These are phyloP conservation scores for Pseudomugil gertrudae DNA, from an alignment of 2,797 vertebrate species.

Conservation along the genomic window DNA sequence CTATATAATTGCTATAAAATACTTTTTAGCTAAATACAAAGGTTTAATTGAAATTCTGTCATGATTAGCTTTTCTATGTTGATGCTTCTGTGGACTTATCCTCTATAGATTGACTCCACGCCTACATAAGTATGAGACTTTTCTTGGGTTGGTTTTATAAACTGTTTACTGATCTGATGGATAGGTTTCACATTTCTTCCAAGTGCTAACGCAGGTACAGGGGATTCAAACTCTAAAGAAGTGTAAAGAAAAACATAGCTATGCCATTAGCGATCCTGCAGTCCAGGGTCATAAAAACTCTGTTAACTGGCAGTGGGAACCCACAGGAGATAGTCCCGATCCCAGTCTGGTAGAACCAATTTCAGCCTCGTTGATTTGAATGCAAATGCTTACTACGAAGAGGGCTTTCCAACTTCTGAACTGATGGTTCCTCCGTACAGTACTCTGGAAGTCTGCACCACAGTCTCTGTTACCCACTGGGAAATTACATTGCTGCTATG, in stretches of 20 bases:
- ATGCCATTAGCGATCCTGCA: constrained; percentile 61
- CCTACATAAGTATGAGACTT: constrained; percentile 42
- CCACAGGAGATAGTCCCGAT: constrained; percentile 78
- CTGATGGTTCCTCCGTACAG: constrained; percentile 68
- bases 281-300: constrained; percentile 72
- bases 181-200: constrained; percentile 40
- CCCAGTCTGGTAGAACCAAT: constrained; percentile 82
- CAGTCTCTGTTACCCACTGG: constrained; percentile 68
- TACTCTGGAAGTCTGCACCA: constrained; percentile 66
- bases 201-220: constrained; percentile 31
- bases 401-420: constrained; percentile 64
- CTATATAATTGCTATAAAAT: background rate
- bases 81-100: constrained; percentile 20
- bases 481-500: constrained; percentile 77
- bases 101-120: constrained; percentile 19
- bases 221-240: constrained; percentile 31
- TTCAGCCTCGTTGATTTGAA: constrained; percentile 83
- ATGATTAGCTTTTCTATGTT: constrained; percentile 24
- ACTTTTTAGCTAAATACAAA: no score
- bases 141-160: constrained; percentile 46
- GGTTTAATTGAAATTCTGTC: constrained; percentile 27
- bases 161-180: constrained; percentile 51
- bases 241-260: constrained; percentile 53
- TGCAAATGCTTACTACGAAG: constrained; percentile 80
- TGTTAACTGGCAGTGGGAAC: constrained; percentile 67